Percentiles rank a stretch among this genome's conserved stretches.
phyloP scores from a whole-genome alignment of 2,113 vertebrate species.

The Machaerirhynchus nigripectus region DNA sequence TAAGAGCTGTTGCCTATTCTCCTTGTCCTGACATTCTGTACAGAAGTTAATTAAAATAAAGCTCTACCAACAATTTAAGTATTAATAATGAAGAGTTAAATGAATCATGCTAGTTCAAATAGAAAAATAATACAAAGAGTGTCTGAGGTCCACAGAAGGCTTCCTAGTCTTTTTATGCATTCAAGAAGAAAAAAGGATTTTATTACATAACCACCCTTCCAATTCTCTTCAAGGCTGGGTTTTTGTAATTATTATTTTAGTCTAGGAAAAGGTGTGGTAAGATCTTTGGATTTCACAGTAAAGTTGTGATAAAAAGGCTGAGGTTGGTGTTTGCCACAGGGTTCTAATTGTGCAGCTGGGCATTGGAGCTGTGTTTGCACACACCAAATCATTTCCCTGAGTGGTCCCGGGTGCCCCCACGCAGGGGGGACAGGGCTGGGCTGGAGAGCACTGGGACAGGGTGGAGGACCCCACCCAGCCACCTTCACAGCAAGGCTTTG shows the following conservation, averaged over 20 bases:
- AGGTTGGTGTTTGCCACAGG: not conserved
- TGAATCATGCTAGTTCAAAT: not conserved
- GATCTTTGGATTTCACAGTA: not conserved
- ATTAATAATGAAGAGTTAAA: not conserved
- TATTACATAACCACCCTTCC: not conserved
- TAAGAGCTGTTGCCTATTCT: not conserved
- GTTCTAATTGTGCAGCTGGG: not conserved
- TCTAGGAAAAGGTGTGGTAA: not conserved
- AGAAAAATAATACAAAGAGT: not conserved
- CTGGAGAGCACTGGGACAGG: not conserved
- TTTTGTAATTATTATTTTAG: not conserved
- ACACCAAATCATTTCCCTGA: accelerated
- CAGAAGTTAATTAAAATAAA: not conserved
- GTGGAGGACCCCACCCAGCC: not conserved
- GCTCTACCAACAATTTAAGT: not conserved
- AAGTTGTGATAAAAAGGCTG: not conserved
- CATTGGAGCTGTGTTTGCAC: not conserved
- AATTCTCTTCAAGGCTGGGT: not conserved
- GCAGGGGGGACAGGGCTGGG: not conserved
- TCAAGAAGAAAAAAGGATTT: not conserved
- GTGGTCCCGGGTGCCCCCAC: not conserved
- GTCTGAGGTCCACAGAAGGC: not conserved
- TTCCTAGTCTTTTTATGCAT: not conserved
- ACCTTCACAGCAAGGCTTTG: not conserved
- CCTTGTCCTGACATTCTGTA: not conserved